Evolutionary conservation across 92 coral and sea anemone genomes (phyloP), one percentile per base, ranked within the genome.

Genomic region (Anthopleura xanthogrammica): DNA sequence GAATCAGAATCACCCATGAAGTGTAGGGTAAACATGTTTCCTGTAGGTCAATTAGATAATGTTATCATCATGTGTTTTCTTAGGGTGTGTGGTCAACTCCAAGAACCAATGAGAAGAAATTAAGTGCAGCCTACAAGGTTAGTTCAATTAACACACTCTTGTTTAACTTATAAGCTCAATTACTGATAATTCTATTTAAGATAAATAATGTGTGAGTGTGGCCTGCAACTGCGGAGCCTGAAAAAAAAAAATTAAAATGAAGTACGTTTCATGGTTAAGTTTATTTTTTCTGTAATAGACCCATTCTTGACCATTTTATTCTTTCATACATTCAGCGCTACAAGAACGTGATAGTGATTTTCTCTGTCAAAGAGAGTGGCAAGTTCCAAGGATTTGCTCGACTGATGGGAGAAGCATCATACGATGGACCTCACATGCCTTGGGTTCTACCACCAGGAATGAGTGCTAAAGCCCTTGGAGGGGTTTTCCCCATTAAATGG

Each of bases 21-120:
- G 7, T 46, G n/a, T 16, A 57, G 62, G 4, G 5, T 19, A 58
- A 58, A 58, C n/a, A 16, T 58, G 22, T 58, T 58, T 58, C 19
- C 64, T 46, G 6, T 72, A 1, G 16, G 19, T 11, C 19, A 64
- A 3, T 71, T 20, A 19, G 46, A 20, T 20, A 6, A 23, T 13
- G 20, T n/a, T 17, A 6, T 46, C 5, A 24, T 81, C 17, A 17
- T 76, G 7, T 54, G 16, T 48, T 24, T 71, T 84, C 20, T 36
- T 79, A 96, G 99, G 99, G 99, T 8, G 99, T 96, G 54, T 96
- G 99, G 99, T 96, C 99, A 43, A 96, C 99, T 20, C 99, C 99
- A 36, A 87, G 92, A 84, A 98, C 95, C 41, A 96, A 96, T 79
- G 99, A 96, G 86, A 96, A 94, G 91, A 92, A 95, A 76, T 89